phyloP scores from a whole-genome alignment of 2,113 vertebrate genomes.

The Hippocampus zosterae region DNA sequence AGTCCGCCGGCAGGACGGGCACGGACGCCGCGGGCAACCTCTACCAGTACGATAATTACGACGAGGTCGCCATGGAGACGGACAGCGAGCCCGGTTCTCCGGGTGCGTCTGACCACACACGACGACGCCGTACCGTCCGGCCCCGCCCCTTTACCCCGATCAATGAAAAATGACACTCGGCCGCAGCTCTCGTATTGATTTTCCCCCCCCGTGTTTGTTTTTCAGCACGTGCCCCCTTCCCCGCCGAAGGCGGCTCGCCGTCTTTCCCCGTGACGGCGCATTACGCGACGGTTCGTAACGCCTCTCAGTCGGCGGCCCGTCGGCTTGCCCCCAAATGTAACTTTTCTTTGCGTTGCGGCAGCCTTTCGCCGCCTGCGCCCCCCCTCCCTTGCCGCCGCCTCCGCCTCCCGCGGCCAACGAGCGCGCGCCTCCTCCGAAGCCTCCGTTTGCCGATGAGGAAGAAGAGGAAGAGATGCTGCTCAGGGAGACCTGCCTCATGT shows the following conservation, averaged over 20 bases:
- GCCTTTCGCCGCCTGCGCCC: constrained; percentile 67
- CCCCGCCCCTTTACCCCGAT: too few species aligned
- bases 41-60: constrained; percentile 98
- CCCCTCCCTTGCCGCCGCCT: constrained; percentile 82
- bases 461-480: constrained; percentile 98
- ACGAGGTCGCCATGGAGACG: constrained; percentile 98
- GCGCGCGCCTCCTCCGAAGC: constrained; percentile 87
- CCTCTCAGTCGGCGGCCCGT: constrained; percentile 30
- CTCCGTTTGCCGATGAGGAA: constrained; percentile 94
- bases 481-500: constrained; percentile 91
- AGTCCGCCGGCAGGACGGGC: constrained; percentile 79
- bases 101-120: constrained; percentile 75
- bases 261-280: constrained; percentile 17
- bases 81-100: constrained; percentile 93
- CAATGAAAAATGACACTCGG: too few species aligned
- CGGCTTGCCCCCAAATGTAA: not conserved
- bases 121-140: too few species aligned
- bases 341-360: constrained; percentile 43
- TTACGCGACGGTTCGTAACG: constrained; percentile 30
- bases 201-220: not conserved
- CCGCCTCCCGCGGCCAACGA: constrained; percentile 80
- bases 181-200: too few species aligned
- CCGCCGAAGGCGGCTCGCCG: not conserved
- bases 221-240: constrained; percentile 42
- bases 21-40: constrained; percentile 85